Conservation (phyloP, 2,113 vertebrate genomes). For the Equus przewalskii region DNA sequence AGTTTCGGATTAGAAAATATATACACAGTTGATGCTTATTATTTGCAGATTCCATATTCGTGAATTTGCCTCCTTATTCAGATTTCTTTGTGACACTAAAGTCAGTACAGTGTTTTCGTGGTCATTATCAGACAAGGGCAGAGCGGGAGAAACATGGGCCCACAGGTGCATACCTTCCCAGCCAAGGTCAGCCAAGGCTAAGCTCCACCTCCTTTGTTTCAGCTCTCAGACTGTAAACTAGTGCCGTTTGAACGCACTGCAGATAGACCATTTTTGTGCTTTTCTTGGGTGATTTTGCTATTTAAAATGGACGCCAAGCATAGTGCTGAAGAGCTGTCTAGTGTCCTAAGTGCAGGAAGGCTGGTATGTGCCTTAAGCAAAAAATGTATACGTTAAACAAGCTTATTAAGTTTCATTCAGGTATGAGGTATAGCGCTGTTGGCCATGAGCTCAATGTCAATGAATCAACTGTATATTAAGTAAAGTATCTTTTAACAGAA, state of each 20-base stretch:
- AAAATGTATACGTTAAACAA: not conserved
- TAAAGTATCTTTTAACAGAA: not conserved
- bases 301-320: not conserved
- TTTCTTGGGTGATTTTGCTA: not conserved
- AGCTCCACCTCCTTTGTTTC: not conserved
- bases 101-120: not conserved
- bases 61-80: not conserved
- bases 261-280: no score
- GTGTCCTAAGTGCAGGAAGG: not conserved
- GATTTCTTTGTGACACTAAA: not conserved
- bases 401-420: not conserved
- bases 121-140: not conserved
- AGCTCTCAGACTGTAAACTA: not conserved
- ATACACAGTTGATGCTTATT: not conserved
- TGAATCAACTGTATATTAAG: not conserved
- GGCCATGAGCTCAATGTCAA: not conserved
- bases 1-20: not conserved
- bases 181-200: not conserved
- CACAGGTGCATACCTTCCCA: not conserved
- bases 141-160: not conserved
- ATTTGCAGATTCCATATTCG: not conserved
- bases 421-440: not conserved
- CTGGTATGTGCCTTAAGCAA: not conserved
- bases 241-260: not conserved
- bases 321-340: not conserved